Evolutionary conservation across 1,140 invertebrate genomes (phyloP).

Genomic region (Neoseiulus cucumeris): DNA sequence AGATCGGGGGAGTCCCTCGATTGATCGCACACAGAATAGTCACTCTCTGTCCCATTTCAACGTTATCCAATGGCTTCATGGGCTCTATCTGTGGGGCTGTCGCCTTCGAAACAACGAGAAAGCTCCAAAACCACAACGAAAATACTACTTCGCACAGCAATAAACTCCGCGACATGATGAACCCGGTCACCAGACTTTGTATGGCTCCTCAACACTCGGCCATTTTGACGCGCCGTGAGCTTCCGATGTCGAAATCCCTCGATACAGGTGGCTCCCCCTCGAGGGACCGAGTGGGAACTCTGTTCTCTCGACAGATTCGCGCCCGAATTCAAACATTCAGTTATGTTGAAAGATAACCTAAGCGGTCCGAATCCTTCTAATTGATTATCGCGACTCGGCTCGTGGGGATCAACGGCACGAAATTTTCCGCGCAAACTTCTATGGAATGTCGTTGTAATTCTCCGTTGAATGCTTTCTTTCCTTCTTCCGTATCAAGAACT

Average conservation of each 20-base stretch:
- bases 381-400: no score
- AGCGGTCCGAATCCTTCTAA: no score
- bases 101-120: neutral
- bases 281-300: neutral
- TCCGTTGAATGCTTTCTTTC: no score
- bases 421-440: no score
- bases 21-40: neutral
- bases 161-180: neutral
- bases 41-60: neutral
- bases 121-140: neutral
- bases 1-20: conserved; percentile 66
- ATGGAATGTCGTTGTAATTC: no score
- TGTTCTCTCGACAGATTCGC: no score
- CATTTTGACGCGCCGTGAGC: conserved; percentile 7
- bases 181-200: neutral
- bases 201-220: neutral
- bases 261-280: conserved; percentile 2
- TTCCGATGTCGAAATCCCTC: neutral
- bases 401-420: no score
- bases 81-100: neutral
- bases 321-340: no score
- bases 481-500: no score
- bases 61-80: neutral
- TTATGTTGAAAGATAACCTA: no score
- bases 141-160: neutral